phyloP scores from a whole-genome alignment of 2,888 invertebrate genomes.

The Gerris lacustris region DNA sequence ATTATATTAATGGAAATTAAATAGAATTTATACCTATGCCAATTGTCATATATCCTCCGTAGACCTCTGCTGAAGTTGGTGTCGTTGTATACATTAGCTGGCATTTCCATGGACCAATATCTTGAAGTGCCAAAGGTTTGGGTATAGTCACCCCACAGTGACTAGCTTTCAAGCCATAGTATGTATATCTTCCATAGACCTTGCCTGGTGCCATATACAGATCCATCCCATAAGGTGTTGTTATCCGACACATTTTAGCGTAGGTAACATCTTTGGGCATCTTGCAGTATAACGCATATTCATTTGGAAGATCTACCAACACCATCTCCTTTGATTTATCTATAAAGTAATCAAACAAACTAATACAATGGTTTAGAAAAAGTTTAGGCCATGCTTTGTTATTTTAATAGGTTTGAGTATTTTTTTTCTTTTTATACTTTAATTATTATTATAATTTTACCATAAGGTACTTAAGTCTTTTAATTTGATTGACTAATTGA shows the following conservation, averaged over 20 bases:
- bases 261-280: neutral
- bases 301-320: neutral
- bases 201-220: neutral
- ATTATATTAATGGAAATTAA: too few species aligned
- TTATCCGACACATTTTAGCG: neutral
- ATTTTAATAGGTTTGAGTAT: too few species aligned
- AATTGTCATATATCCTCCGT: neutral
- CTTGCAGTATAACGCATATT: neutral
- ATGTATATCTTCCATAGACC: neutral
- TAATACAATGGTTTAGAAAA: neutral
- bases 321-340: neutral
- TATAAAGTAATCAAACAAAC: neutral
- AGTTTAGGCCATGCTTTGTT: too few species aligned
- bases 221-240: neutral
- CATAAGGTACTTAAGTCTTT: too few species aligned
- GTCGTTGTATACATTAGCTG: neutral
- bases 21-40: neutral
- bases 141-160: conserved; percentile 8
- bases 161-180: neutral
- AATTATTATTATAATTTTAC: too few species aligned
- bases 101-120: neutral
- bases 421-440: too few species aligned
- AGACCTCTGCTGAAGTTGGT: neutral
- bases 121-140: conserved; percentile 1
- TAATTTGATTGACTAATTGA: too few species aligned